Conservation (phyloP, 2,888 invertebrate genomes). For the Strigamia maritima region DNA sequence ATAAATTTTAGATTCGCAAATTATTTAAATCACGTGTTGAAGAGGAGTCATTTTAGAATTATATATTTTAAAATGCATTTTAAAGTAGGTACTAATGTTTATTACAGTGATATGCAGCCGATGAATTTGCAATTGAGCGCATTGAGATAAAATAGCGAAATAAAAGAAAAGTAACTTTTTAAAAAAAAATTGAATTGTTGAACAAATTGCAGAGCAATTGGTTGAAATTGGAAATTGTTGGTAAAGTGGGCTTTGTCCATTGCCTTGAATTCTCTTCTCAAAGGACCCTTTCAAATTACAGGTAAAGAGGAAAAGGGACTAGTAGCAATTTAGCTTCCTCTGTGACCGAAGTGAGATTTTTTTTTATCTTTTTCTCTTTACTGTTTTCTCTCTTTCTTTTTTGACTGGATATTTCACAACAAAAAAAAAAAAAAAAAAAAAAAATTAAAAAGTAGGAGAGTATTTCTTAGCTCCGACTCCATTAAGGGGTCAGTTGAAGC, state of each 20-base stretch:
- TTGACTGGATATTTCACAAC: not conserved
- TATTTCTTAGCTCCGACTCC: slow-evolving; percentile 21
- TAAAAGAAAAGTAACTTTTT: not conserved
- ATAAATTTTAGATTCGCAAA: too few relatives aligned
- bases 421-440: too few relatives aligned
- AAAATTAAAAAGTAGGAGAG: slow-evolving; percentile 16
- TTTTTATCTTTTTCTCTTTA: not conserved
- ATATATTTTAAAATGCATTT: too few relatives aligned
- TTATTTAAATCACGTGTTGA: too few relatives aligned
- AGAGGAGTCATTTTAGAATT: too few relatives aligned
- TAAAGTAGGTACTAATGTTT: too few relatives aligned
- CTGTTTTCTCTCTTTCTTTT: not conserved
- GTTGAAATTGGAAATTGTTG: slow-evolving; percentile 13
- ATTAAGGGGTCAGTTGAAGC: slow-evolving; percentile 24
- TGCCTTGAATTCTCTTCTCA: slow-evolving; percentile 9
- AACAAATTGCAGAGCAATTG: slow-evolving; percentile 22
- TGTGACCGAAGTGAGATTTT: slow-evolving; percentile 15
- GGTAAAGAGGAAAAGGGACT: not conserved
- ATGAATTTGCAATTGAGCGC: not conserved
- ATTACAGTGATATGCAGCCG: not conserved
- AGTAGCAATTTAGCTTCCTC: slow-evolving; percentile 5
- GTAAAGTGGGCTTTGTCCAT: slow-evolving; percentile 25
- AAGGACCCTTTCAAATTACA: slow-evolving; percentile 18
- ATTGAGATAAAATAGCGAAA: not conserved
- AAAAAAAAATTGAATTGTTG: not conserved